phyloP scores from a whole-genome alignment of 2,113 vertebrate species.

The Pluvianellus socialis region DNA sequence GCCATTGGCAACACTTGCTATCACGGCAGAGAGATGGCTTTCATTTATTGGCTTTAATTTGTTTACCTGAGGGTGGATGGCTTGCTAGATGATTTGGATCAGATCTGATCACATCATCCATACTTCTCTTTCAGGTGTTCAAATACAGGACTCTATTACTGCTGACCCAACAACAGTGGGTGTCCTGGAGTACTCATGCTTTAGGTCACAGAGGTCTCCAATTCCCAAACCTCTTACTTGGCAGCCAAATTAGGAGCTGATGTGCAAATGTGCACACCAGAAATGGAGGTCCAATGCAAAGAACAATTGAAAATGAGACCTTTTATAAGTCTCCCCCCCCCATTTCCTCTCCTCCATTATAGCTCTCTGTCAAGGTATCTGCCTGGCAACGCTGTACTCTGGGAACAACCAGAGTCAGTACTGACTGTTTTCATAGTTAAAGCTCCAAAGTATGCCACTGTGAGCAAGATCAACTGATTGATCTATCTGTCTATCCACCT shows the following conservation, averaged over 20 bases:
- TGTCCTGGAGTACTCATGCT: background rate
- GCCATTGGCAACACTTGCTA: background rate
- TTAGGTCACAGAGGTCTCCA: background rate
- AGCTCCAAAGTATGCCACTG: background rate
- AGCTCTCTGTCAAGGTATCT: background rate
- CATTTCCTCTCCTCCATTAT: background rate
- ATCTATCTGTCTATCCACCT: background rate
- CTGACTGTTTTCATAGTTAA: background rate
- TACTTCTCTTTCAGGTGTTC: slow-evolving; percentile 1
- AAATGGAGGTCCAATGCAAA: background rate
- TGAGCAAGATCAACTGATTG: background rate
- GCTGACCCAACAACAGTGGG: background rate
- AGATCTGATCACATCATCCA: slow-evolving; percentile 6
- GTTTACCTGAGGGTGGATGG: background rate
- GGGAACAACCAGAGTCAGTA: background rate
- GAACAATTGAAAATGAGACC: background rate
- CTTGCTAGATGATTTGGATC: background rate
- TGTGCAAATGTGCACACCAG: background rate
- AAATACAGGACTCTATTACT: background rate
- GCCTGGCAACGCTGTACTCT: background rate
- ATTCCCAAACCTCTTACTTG: background rate
- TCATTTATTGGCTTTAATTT: slow-evolving; percentile 23
- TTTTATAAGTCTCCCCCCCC: background rate
- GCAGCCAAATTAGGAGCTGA: background rate
- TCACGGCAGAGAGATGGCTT: background rate